phyloP scores from a whole-genome alignment of 2,888 invertebrate species.

The Sinodicranocentrus sp. region DNA sequence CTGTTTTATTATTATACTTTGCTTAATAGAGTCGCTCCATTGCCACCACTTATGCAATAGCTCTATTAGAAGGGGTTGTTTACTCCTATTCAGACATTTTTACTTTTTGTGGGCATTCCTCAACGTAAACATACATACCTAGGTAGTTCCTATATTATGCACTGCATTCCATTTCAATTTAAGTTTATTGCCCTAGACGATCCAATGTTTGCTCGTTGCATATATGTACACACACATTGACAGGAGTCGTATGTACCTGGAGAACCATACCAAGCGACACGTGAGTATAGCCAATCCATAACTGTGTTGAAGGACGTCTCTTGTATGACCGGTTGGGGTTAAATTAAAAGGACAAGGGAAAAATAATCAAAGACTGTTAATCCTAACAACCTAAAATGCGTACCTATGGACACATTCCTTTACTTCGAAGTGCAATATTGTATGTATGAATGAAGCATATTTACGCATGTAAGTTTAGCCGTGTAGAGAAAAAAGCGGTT shows the following conservation, averaged over 20 bases:
- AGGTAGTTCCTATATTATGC: neutral
- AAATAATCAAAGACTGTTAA: slow-evolving; percentile 36
- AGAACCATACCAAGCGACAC: too few species aligned
- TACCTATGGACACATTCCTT: too few species aligned
- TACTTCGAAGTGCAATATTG: too few species aligned
- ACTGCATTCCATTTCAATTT: slow-evolving; percentile 24
- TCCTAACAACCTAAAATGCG: too few species aligned
- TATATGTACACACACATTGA: neutral
- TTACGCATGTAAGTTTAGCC: too few species aligned
- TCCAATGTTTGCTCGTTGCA: neutral
- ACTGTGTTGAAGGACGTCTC: neutral
- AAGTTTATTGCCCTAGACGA: slow-evolving; percentile 10
- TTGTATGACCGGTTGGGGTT: slow-evolving; percentile 28
- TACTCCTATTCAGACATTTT: neutral
- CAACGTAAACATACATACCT: neutral
- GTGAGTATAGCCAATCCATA: slow-evolving; percentile 19
- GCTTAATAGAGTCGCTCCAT: slow-evolving; percentile 39
- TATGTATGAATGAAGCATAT: too few species aligned
- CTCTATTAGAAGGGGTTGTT: neutral
- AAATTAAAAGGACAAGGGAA: slow-evolving; percentile 4
- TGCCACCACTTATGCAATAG: neutral
- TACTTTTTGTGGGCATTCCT: too few species aligned
- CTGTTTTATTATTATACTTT: slow-evolving; percentile 9
- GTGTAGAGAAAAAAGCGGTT: too few species aligned
- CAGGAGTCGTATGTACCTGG: neutral